Evolutionary conservation across 2,888 invertebrate genomes (phyloP).

Genomic region (Agrenia bidenticulata): DNA sequence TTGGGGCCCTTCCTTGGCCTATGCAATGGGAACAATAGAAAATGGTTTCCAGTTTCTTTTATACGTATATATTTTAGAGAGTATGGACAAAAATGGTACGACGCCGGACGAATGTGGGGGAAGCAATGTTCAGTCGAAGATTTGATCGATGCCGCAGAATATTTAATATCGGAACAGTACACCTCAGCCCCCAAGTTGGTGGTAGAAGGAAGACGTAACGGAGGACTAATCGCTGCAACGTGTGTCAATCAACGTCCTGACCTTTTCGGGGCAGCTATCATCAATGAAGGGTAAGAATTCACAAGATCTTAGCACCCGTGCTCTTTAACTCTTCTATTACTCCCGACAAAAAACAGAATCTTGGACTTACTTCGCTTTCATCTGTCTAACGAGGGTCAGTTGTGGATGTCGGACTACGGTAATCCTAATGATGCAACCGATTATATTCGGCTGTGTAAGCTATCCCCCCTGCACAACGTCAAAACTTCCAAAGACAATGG

Average conservation of each 20-base stretch:
- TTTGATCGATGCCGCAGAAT: conserved; percentile 89
- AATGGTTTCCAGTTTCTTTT: too few relatives aligned
- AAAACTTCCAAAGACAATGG: conserved; percentile 57
- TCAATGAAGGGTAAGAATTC: conserved; percentile 80
- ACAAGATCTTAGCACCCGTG: background rate
- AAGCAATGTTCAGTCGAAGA: conserved; percentile 98
- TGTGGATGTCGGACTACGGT: conserved; percentile 96
- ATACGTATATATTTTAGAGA: conserved; percentile 70
- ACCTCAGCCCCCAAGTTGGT: conserved; percentile 73
- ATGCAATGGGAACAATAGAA: too few relatives aligned
- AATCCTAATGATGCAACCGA: conserved; percentile 81
- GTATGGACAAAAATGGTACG: conserved; percentile 97
- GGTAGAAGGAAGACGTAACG: conserved; percentile 95
- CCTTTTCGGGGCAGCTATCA: conserved; percentile 86
- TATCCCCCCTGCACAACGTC: conserved; percentile 93
- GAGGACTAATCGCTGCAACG: conserved; percentile 87
- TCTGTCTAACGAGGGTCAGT: conserved; percentile 95
- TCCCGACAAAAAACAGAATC: conserved; percentile 64
- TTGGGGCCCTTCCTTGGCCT: conserved; percentile 17
- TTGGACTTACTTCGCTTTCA: conserved; percentile 97
- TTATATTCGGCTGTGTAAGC: conserved; percentile 78
- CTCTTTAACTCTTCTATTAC: background rate
- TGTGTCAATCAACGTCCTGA: conserved; percentile 94
- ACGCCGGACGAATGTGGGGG: conserved; percentile 82
- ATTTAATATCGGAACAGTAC: conserved; percentile 76